Conservation (phyloP, 2,113 vertebrate genomes). For the Castor canadensis region DNA sequence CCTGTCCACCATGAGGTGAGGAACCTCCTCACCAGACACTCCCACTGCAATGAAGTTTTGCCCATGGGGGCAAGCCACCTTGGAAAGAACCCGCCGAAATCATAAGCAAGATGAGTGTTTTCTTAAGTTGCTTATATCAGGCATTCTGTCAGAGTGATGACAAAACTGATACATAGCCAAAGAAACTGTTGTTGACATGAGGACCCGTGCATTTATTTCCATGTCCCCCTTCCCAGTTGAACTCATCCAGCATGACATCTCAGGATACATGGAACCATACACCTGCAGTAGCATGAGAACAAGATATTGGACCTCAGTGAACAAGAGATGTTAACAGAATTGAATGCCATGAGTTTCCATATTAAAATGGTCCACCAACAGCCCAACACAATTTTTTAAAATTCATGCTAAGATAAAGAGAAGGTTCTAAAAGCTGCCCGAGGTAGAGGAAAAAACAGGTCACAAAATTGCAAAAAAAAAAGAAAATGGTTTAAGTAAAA, state of each 20-base stretch:
- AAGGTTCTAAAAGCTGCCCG: neutral
- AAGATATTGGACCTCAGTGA: neutral
- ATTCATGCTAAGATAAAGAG: neutral
- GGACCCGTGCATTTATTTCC: neutral
- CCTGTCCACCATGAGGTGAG: too few relatives aligned
- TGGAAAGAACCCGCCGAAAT: too few relatives aligned
- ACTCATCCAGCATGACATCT: neutral
- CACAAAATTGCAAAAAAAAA: neutral
- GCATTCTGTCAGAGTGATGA: too few relatives aligned
- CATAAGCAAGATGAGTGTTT: too few relatives aligned
- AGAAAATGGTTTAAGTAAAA: neutral
- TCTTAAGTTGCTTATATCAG: too few relatives aligned
- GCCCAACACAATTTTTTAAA: neutral
- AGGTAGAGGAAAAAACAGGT: neutral
- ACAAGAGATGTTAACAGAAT: neutral
- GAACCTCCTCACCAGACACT: too few relatives aligned
- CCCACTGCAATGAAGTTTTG: too few relatives aligned
- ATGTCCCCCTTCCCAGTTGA: neutral
- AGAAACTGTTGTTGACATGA: neutral
- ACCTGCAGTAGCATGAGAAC: neutral
- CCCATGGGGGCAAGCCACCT: too few relatives aligned
- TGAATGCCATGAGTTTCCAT: neutral
- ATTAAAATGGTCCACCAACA: neutral
- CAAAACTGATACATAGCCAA: neutral
- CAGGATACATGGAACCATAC: neutral